Base-by-base conservation (phyloP, 1,140 invertebrate genomes). In the Ceratosolen solmsi region DNA sequence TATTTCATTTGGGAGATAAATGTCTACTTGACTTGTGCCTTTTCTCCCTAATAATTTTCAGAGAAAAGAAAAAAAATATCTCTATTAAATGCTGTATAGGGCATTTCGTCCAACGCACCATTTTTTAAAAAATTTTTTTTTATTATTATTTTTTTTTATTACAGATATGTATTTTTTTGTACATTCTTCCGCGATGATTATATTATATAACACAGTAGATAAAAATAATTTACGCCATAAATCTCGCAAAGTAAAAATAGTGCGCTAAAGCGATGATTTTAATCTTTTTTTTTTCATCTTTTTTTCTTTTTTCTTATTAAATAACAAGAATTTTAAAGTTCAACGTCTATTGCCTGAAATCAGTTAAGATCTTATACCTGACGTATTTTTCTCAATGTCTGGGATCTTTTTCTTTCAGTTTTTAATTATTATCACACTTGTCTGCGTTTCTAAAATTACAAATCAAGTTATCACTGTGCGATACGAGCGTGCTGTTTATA, bases 1-100 rank as follows among this genome's bases (percentile, higher is more conserved):
- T 77, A 73, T 46, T 75, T 81, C 5, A 49, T 71, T 36, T 71
- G 73, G 65, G 33, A 82, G 80, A 77, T 76, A 68, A 60, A 75
- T 82, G 71, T 77, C 8, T 70, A 68, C 25, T 56, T 49, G 46
- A 75, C 80, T 71, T 77, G 80, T 82, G 74, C 80, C 80, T 82
- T 82, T 77, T 82, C 80, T 82, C 74, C 58, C 36, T 60, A 38
- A 46, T 60, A 60, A 68, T 41, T 25, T 54, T 25, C 38, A 41
- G 74, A 77, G 65, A 81, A 70, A 56, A 63, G 58, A 74, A 36
- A 72, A 74, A 25, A 68, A 75, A 70, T 27, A 70, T 54, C 65
- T 49, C 65, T 56, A 75, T 54, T 80, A 36, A 58, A 51, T 30
- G 22, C 71, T 80, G 3, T 72, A 25, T 65, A 36, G 20, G 41